Conservation (phyloP, 2,888 invertebrate species). For the Nemurella pictetii region DNA sequence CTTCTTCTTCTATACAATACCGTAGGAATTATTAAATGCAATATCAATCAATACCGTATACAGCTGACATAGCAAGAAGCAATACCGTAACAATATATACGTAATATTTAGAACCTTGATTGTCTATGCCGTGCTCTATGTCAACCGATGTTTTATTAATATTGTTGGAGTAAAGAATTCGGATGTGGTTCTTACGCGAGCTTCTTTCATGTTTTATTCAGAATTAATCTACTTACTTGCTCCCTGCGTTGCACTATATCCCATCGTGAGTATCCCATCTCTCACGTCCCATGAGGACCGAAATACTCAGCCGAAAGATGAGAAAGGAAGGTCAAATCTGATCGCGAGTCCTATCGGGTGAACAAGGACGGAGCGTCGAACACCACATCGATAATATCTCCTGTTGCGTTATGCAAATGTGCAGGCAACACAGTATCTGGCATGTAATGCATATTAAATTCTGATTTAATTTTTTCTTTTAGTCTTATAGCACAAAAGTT, state of each 20-base stretch:
- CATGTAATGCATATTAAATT: no score
- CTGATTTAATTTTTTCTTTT: no score
- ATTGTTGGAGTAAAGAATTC: background rate
- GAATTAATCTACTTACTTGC: constrained; percentile 8
- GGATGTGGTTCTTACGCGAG: constrained; percentile 2
- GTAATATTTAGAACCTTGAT: background rate
- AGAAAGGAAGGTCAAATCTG: background rate
- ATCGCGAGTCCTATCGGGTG: background rate
- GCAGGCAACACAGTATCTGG: no score
- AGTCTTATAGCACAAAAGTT: no score
- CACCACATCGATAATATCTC: no score
- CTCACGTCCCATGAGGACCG: background rate
- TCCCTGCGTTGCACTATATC: background rate
- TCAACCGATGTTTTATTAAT: constrained; percentile 17
- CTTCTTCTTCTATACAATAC: no score
- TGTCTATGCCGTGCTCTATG: background rate
- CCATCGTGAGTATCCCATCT: background rate
- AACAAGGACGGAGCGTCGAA: no score
- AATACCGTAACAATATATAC: background rate
- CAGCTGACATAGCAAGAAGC: background rate
- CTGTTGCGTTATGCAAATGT: no score
- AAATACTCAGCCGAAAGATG: background rate
- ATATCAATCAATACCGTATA: no score
- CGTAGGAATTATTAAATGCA: background rate
- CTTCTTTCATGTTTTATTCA: constrained; percentile 16